Conservation (phyloP, 1,140 invertebrate genomes). For the Oncopodura yosiiana region DNA sequence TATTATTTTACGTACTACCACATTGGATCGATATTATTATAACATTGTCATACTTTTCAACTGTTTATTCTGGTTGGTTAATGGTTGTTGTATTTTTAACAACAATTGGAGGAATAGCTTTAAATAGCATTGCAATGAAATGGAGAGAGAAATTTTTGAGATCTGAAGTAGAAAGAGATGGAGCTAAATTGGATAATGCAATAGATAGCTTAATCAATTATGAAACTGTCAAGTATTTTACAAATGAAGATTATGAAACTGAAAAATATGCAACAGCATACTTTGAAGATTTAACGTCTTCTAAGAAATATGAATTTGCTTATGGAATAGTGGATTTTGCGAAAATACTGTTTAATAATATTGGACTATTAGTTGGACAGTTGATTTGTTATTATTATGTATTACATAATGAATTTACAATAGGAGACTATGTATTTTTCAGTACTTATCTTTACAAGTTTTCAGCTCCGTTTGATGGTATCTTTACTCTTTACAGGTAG, state of each 20-base stretch:
- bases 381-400: slow-evolving; percentile 74
- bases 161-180: not conserved
- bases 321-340: too few species aligned
- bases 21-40: not conserved
- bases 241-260: slow-evolving; percentile 83
- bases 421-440: slow-evolving; percentile 92
- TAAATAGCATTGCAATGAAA: not conserved
- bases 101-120: not conserved
- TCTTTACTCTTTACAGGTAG: slow-evolving; percentile 96
- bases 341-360: slow-evolving; percentile 47
- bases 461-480: slow-evolving; percentile 92
- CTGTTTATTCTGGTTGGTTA: not conserved
- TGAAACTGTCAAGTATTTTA: slow-evolving; percentile 97
- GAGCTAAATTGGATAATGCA: not conserved
- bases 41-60: not conserved
- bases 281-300: too few species aligned
- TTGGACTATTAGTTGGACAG: slow-evolving; percentile 73
- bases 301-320: too few species aligned
- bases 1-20: not conserved
- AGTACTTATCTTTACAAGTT: slow-evolving; percentile 89
- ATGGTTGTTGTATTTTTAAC: not conserved
- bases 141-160: not conserved
- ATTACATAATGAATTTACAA: slow-evolving; percentile 60
- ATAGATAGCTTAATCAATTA: slow-evolving; percentile 89
- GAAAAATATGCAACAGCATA: slow-evolving; percentile 62